phyloP scores from a whole-genome alignment of 1,140 invertebrate genomes.

The Eubasilissa regina region DNA sequence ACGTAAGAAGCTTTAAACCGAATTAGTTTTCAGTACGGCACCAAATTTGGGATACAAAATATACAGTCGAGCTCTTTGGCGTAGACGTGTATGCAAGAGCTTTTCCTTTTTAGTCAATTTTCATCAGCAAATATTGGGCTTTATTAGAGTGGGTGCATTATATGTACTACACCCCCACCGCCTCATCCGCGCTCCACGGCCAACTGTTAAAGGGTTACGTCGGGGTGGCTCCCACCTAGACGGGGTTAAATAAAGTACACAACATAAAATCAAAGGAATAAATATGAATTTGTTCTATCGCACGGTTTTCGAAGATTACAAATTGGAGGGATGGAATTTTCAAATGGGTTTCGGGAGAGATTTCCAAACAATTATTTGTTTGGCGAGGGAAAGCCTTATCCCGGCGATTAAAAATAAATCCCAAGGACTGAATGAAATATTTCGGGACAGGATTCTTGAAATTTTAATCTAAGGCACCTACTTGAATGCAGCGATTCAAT shows the following conservation, averaged over 20 bases:
- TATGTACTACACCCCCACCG: constrained; percentile 6
- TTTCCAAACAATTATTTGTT: constrained; percentile 60
- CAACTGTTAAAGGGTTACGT: constrained; percentile 55
- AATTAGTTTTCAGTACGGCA: constrained; percentile 10
- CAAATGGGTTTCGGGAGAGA: constrained; percentile 55
- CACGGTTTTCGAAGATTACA: constrained; percentile 59
- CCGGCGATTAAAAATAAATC: constrained; percentile 51
- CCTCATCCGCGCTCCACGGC: constrained; percentile 18
- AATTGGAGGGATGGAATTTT: constrained; percentile 57
- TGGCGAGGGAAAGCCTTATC: constrained; percentile 48
- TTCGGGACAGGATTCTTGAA: constrained; percentile 32
- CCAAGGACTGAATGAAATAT: constrained; percentile 36
- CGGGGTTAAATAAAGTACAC: constrained; percentile 55
- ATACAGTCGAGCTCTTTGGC: constrained; percentile 25
- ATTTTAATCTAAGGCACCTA: constrained; percentile 17
- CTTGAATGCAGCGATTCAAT: constrained; percentile 29
- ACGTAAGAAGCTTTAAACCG: background rate
- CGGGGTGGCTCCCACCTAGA: constrained; percentile 35
- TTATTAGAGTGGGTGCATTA: constrained; percentile 58
- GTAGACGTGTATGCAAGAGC: constrained; percentile 36
- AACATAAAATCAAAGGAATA: constrained; percentile 60
- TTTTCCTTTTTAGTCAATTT: constrained; percentile 61
- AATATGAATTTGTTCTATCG: constrained; percentile 60
- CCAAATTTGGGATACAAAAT: constrained; percentile 12
- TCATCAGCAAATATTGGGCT: constrained; percentile 61